phyloP scores from a whole-genome alignment of 2,888 invertebrate genomes.

The Oscheius onirici region DNA sequence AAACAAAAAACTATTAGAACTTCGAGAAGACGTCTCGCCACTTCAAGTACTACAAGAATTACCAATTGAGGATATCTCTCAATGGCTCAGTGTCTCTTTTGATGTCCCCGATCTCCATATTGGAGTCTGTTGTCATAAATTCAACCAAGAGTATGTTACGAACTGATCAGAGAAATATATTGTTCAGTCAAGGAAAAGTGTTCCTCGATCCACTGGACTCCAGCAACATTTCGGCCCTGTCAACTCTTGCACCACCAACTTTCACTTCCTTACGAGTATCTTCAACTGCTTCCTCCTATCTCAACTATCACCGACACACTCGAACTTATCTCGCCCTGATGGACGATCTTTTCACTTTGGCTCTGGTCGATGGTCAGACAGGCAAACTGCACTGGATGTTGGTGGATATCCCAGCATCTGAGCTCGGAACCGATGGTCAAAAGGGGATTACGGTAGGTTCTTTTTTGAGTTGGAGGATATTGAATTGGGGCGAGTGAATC shows the following conservation, averaged over 20 bases:
- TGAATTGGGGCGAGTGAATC: background rate
- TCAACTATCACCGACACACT: slow-evolving; percentile 64
- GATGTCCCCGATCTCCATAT: slow-evolving; percentile 42
- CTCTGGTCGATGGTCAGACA: slow-evolving; percentile 59
- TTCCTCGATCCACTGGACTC: slow-evolving; percentile 64
- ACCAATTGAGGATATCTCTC: slow-evolving; percentile 58
- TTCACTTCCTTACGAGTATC: slow-evolving; percentile 59
- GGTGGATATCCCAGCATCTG: slow-evolving; percentile 59
- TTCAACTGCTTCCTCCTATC: slow-evolving; percentile 38
- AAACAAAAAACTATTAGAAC: background rate
- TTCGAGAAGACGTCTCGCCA: background rate
- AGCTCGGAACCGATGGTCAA: slow-evolving; percentile 52
- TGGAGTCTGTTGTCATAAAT: slow-evolving; percentile 60
- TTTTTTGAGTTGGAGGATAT: slow-evolving; percentile 2
- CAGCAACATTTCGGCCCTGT: slow-evolving; percentile 57
- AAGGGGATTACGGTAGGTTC: slow-evolving; percentile 53
- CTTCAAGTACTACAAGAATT: slow-evolving; percentile 40
- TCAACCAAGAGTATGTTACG: slow-evolving; percentile 35
- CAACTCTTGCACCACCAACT: slow-evolving; percentile 49
- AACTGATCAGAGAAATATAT: background rate
- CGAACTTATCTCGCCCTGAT: slow-evolving; percentile 66
- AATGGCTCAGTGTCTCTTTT: slow-evolving; percentile 62
- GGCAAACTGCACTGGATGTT: slow-evolving; percentile 64
- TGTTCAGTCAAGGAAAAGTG: slow-evolving; percentile 50
- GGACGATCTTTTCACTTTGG: slow-evolving; percentile 63